Base-by-base conservation (phyloP, 2,888 invertebrate species). In the Calameuta pallipes region DNA sequence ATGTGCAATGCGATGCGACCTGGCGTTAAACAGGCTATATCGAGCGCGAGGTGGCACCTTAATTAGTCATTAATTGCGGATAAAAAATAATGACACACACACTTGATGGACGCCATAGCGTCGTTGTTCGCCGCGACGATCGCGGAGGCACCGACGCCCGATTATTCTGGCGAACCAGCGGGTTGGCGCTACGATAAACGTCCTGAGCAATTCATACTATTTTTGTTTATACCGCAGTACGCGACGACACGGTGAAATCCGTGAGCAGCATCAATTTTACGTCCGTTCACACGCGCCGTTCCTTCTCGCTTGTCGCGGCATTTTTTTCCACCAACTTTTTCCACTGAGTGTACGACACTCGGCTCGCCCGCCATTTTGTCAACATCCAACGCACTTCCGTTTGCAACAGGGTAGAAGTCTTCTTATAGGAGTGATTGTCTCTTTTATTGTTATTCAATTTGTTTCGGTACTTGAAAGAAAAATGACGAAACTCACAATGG, bases 31-130 rank as follows among this genome's bases (percentile, higher is more conserved):
- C 73, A 36, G 69, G 74, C 69, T 34, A 70, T 73, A 70, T 36
- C 34, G 15, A 37, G 74, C 78, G 76, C 69, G 76, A 71, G 34
- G 68, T 74, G 35, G 75, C 75, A 23, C 74, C 79, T 84, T 86
- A 85, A 87, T 87, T 88, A 86, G 81, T 83, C 83, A 78, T 84
- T 87, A 87, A 88, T 87, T 85, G 82, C 80, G 80, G 80, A 86
- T 86, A 85, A 81, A 82, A 79, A 73, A 81, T 81, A 83, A 83
- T 83, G 82, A 83, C 82, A 83, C 82, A 56, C 41, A 71, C 71
- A 71, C 71, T 80, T 83, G 84, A 87, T 87, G 86, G 89, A 89
- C 89, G 90, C 90, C 90, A 90, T 90, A 89, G 90, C 89, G 89
- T 90, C 90, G 87, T 86, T 87, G 85, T 87, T 85, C 83, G 84